phyloP scores from a whole-genome alignment of 1,140 invertebrate genomes.

The Heliconius congener region DNA sequence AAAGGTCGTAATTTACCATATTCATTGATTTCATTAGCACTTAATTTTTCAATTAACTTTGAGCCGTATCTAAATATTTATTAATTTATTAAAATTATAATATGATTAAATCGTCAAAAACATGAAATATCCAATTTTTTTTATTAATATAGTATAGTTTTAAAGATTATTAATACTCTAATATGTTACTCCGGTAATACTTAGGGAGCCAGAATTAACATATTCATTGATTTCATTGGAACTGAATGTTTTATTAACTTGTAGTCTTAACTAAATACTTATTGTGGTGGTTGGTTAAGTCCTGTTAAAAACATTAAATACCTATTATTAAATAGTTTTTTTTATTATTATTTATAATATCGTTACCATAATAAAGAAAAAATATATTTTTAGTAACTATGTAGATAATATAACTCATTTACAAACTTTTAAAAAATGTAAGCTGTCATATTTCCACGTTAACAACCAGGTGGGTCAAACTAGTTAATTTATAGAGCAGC shows the following conservation, averaged over 20 bases:
- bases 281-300: too few species aligned
- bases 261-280: not conserved
- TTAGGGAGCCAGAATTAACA: not conserved
- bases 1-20: too few species aligned
- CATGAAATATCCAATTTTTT: too few species aligned
- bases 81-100: too few species aligned
- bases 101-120: too few species aligned
- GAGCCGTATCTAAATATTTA: too few species aligned
- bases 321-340: not conserved
- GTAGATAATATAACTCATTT: not conserved
- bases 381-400: not conserved
- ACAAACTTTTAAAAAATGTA: not conserved
- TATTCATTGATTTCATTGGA: not conserved
- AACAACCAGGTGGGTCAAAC: constrained; percentile 6
- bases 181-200: not conserved
- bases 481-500: constrained; percentile 12
- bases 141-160: too few species aligned
- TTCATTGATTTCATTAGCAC: too few species aligned
- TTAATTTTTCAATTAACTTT: too few species aligned
- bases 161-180: not conserved
- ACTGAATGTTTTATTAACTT: not conserved
- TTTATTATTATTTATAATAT: not conserved
- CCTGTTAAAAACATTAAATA: not conserved
- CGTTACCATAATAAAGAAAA: not conserved
- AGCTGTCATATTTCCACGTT: not conserved